A percentile compares a stretch with the other conserved stretches of the same genome.
Evolutionary conservation across 2,113 vertebrate genomes (phyloP).

Genomic region (Orthonyx spaldingii): DNA sequence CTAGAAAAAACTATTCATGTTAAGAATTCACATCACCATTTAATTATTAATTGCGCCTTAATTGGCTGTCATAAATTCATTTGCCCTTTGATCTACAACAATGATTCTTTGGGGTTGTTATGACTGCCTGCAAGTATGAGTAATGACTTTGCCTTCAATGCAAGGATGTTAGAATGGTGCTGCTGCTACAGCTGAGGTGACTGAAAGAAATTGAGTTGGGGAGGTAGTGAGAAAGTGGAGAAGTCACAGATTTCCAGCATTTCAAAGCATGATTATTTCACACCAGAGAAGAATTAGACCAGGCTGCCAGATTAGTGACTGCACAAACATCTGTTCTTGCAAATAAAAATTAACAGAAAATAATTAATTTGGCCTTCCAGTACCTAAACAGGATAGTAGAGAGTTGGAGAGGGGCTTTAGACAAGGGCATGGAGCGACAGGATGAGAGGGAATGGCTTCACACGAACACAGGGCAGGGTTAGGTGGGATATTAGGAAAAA

Average conservation of each 20-base stretch:
- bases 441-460: not conserved
- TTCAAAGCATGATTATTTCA: not conserved
- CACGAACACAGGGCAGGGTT: not conserved
- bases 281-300: not conserved
- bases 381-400: not conserved
- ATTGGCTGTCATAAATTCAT: conserved; percentile 64
- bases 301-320: not conserved
- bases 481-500: not conserved
- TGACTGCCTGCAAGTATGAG: conserved; percentile 6
- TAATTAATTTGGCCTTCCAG: not conserved
- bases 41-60: conserved; percentile 65
- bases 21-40: conserved; percentile 30
- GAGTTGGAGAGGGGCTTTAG: too few species aligned
- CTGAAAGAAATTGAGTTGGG: not conserved
- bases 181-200: not conserved
- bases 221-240: not conserved
- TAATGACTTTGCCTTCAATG: not conserved
- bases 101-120: conserved; percentile 22
- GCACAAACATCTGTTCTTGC: not conserved
- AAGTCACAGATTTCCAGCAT: not conserved
- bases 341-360: not conserved
- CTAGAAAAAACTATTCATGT: not conserved
- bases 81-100: conserved; percentile 58
- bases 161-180: not conserved
- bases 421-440: not conserved